Evolutionary conservation across 2,888 invertebrate species (phyloP), one percentile per base, ranked within the genome.

Genomic region (Catonia carolina): DNA sequence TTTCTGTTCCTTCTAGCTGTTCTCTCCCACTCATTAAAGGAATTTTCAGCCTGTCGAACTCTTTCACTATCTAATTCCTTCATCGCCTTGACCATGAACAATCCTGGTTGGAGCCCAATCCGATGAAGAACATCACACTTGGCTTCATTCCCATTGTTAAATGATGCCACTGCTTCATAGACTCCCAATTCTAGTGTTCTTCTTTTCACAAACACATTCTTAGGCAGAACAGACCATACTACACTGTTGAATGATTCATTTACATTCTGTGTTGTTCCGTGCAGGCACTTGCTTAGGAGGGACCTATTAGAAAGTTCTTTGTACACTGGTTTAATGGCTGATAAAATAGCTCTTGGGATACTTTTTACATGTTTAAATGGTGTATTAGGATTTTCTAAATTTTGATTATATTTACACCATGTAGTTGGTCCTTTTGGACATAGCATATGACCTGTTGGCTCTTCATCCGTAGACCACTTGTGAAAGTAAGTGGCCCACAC

Each of bases 401-500:
- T 39, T 31, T 48, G 37, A 31, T 55, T 55, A 33, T 27, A 55
- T n/a, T 49, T 55, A 39, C 49, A 55, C 49, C 55, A 55, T 18
- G 49, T 49, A n/a, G 22, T 10, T 15, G 31, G 23, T 17, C 49
- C 41, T 17, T 49, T 48, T 12, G 49, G 55, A 15, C 55, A 55
- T 8, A 55, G 18, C 20, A 27, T 10, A 27, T 49, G 27, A 12
- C 48, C 31, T n/a, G n/a, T n/a, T n/a, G n/a, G n/a, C n/a, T n/a
- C n/a, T 6, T 37, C 49, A 31, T 55, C 55, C 22, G 55, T 36
- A 7, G 47, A 55, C 10, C 37, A 20, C 18, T 39, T 55, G 33
- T 55, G 55, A n/a, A 14, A 55, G n/a, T 41, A 49, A 17, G 20
- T 55, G 31, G 55, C 55, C 55, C 41, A 53, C n/a, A 53, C 45